Conservation (phyloP, 2,888 invertebrate species). For the Mesorhabditis sp. region DNA sequence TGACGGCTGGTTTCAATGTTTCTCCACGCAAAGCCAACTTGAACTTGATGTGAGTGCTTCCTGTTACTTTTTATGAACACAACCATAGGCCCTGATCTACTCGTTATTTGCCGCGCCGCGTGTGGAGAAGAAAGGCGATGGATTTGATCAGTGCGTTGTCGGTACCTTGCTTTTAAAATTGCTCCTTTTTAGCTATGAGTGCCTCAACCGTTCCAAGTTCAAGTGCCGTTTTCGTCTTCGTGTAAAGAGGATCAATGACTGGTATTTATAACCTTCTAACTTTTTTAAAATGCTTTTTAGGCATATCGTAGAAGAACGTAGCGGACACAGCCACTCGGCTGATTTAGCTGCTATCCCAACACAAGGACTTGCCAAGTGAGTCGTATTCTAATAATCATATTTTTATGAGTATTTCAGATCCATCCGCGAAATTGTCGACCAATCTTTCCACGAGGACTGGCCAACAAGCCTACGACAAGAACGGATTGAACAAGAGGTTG, state of each 20-base stretch:
- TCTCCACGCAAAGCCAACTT: not conserved
- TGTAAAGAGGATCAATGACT: not conserved
- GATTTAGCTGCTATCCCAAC: conserved; percentile 5
- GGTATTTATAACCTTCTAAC: not conserved
- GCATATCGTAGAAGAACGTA: conserved; percentile 31
- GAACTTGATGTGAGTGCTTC: conserved; percentile 1
- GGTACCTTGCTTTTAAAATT: not conserved
- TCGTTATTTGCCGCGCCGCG: conserved; percentile 34
- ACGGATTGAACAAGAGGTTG: conserved; percentile 31
- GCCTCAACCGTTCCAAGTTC: conserved; percentile 34
- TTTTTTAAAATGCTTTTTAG: not conserved
- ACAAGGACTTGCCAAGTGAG: not conserved
- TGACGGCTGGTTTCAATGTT: not conserved
- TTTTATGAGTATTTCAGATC: conserved; percentile 17
- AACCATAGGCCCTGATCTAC: conserved; percentile 30
- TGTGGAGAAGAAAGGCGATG: conserved; percentile 27
- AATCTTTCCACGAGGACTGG: conserved; percentile 36
- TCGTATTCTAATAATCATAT: not conserved
- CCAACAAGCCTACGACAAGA: conserved; percentile 17
- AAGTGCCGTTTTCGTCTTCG: conserved; percentile 32
- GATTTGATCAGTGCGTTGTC: conserved; percentile 22
- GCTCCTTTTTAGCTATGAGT: conserved; percentile 27
- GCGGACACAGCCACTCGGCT: conserved; percentile 32
- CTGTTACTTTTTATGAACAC: not conserved
- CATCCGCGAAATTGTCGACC: conserved; percentile 39